Conservation (phyloP, 37 sponge, comb jelly and placozoan species). For the Cliona cf. orientalis region DNA sequence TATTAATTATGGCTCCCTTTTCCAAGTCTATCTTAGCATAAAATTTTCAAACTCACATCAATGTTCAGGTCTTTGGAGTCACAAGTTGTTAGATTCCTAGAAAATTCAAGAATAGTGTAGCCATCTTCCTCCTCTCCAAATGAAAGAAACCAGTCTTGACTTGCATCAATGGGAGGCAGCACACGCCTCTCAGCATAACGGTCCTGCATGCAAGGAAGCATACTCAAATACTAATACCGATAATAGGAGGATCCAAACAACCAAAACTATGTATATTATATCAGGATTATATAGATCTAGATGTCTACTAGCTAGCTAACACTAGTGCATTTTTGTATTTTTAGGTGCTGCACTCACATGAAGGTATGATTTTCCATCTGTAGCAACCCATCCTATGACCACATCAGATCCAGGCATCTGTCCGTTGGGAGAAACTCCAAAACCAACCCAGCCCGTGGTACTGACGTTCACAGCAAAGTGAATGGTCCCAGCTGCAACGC, state of each 20-base stretch:
- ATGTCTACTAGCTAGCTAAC: too few species aligned
- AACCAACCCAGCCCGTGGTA: constrained; percentile 73
- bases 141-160: constrained; percentile 50
- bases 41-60: too few species aligned
- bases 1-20: too few species aligned
- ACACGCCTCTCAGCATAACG: constrained; percentile 31
- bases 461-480: constrained; percentile 61
- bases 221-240: too few species aligned
- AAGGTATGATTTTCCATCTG: not conserved
- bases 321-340: too few species aligned
- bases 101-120: constrained; percentile 68
- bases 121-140: constrained; percentile 62
- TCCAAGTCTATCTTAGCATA: too few species aligned
- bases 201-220: constrained; percentile 32
- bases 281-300: not conserved
- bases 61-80: constrained; percentile 35
- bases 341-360: not conserved
- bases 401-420: constrained; percentile 73
- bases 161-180: constrained; percentile 44
- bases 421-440: constrained; percentile 75
- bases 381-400: constrained; percentile 70
- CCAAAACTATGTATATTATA: too few species aligned
- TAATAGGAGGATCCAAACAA: too few species aligned
- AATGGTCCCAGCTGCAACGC: constrained; percentile 21
- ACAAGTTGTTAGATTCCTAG: constrained; percentile 49